Evolutionary conservation across 2,888 invertebrate species (phyloP).

Genomic region (Onthophagus sagittarius): DNA sequence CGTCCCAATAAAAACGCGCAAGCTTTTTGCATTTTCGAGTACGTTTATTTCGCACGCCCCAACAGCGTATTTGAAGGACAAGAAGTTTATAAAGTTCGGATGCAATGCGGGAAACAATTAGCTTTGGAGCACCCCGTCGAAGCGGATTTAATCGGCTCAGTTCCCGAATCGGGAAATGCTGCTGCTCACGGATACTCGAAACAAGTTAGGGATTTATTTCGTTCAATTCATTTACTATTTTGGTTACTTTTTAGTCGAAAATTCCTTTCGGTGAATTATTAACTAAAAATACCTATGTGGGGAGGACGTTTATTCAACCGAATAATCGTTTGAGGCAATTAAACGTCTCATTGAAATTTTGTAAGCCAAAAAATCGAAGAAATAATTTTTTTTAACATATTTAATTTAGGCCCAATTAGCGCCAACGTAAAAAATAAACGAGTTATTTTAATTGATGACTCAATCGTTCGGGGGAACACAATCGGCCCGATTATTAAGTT

Average conservation of each 20-base stretch:
- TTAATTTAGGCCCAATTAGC: conserved; percentile 67
- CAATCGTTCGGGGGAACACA: conserved; percentile 95
- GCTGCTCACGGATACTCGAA: conserved; percentile 93
- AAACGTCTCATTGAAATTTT: conserved; percentile 95
- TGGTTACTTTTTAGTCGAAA: conserved; percentile 60
- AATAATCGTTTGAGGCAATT: conserved; percentile 83
- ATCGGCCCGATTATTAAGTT: conserved; percentile 94
- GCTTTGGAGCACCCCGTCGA: conserved; percentile 86
- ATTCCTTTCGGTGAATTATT: conserved; percentile 91
- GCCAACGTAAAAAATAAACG: conserved; percentile 85
- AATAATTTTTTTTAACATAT: background rate
- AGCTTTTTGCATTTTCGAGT: conserved; percentile 98
- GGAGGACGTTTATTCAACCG: conserved; percentile 97
- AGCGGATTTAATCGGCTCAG: conserved; percentile 94
- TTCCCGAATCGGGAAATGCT: conserved; percentile 95
- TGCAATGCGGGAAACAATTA: conserved; percentile 89
- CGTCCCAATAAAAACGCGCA: conserved; percentile 72
- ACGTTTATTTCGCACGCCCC: conserved; percentile 96
- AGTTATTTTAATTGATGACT: conserved; percentile 93
- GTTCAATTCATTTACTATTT: conserved; percentile 17
- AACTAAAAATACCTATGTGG: conserved; percentile 94
- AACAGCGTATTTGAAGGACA: conserved; percentile 96
- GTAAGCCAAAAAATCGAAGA: conserved; percentile 37
- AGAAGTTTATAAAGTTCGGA: conserved; percentile 90
- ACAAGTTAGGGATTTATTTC: conserved; percentile 56